These are phyloP conservation scores for Ips nitidus DNA, from an alignment of 1,140 invertebrate species.

Conservation along the genomic window DNA sequence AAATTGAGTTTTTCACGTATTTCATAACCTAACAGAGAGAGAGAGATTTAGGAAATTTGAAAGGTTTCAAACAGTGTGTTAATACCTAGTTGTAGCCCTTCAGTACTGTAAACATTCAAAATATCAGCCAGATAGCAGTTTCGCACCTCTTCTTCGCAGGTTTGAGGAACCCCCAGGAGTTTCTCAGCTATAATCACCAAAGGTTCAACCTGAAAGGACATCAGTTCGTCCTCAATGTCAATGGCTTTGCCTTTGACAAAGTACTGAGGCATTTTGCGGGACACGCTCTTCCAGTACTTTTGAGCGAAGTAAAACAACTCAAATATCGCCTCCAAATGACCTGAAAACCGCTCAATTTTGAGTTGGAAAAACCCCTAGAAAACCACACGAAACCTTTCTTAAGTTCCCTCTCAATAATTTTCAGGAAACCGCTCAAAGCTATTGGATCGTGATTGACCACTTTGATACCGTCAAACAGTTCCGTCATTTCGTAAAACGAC, in stretches of 20 bases:
- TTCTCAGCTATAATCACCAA: slow-evolving; percentile 29
- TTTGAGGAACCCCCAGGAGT: slow-evolving; percentile 19
- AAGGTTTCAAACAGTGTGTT: neutral
- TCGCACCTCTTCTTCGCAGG: slow-evolving; percentile 22
- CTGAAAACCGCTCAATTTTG: slow-evolving; percentile 12
- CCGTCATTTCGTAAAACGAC: slow-evolving; percentile 32
- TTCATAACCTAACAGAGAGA: slow-evolving; percentile 26
- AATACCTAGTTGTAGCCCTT: slow-evolving; percentile 19
- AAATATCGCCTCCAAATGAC: slow-evolving; percentile 23
- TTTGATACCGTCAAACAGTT: slow-evolving; percentile 31
- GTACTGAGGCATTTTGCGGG: slow-evolving; percentile 30
- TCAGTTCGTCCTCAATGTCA: slow-evolving; percentile 32
- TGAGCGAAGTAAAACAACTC: slow-evolving; percentile 27
- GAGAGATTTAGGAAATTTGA: neutral
- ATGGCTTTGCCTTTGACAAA: slow-evolving; percentile 27
- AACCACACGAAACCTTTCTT: slow-evolving; percentile 24
- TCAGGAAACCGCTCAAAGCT: slow-evolving; percentile 25
- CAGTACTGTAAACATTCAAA: slow-evolving; percentile 14
- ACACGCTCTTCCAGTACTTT: slow-evolving; percentile 35
- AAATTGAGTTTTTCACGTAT: slow-evolving; percentile 19
- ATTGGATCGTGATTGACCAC: slow-evolving; percentile 32
- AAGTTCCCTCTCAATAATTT: slow-evolving; percentile 26
- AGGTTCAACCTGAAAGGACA: slow-evolving; percentile 30
- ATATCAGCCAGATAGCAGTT: slow-evolving; percentile 27
- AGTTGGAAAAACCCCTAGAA: neutral